phyloP scores from a whole-genome alignment of 1,140 invertebrate genomes.

The Megalopta genalis region DNA sequence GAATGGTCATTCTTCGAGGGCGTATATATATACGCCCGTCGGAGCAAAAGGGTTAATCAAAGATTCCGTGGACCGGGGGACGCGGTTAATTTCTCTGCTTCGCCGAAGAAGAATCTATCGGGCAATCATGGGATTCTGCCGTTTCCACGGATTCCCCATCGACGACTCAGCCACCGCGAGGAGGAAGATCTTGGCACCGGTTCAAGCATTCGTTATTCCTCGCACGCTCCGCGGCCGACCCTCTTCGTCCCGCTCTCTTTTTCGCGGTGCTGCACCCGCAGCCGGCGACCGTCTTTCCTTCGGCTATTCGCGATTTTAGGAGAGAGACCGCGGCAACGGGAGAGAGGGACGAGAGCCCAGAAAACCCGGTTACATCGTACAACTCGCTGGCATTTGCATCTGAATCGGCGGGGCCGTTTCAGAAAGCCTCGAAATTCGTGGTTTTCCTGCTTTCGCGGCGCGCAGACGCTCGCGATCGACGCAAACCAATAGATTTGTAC shows the following conservation, averaged over 20 bases:
- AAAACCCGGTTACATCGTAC: constrained; percentile 44
- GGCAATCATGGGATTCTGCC: constrained; percentile 17
- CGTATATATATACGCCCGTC: too few relatives aligned
- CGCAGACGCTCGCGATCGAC: too few relatives aligned
- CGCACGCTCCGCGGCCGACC: constrained; percentile 24
- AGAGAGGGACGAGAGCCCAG: constrained; percentile 1
- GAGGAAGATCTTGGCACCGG: constrained; percentile 66
- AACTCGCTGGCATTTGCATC: constrained; percentile 33
- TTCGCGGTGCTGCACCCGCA: constrained; percentile 19
- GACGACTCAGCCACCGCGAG: neutral
- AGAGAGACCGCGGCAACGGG: neutral
- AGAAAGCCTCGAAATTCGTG: neutral
- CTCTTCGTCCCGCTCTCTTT: constrained; percentile 26
- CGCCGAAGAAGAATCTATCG: constrained; percentile 5
- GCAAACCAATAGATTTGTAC: too few relatives aligned
- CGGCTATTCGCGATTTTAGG: constrained; percentile 46
- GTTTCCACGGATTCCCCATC: constrained; percentile 13
- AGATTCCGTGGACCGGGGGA: too few relatives aligned
- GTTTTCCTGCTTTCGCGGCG: neutral
- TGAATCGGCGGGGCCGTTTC: neutral
- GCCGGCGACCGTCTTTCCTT: neutral
- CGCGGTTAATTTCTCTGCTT: constrained; percentile 5
- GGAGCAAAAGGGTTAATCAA: too few relatives aligned
- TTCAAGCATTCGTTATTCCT: constrained; percentile 70
- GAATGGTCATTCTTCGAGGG: too few relatives aligned